Base-by-base conservation (phyloP, 2,888 invertebrate species). In the Metellina segmentata region DNA sequence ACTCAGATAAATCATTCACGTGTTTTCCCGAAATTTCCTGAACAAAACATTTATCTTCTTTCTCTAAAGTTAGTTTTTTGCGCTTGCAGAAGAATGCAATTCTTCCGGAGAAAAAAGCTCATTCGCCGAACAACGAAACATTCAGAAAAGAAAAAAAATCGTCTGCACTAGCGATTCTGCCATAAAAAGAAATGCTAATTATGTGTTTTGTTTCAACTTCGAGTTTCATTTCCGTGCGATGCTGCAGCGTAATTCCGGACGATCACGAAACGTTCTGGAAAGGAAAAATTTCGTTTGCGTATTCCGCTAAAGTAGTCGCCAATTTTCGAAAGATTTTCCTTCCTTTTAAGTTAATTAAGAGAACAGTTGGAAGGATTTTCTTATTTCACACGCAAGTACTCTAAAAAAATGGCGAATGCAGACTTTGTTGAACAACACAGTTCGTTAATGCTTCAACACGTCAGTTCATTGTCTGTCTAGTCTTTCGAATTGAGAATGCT, bases 121-220 rank as follows among this genome's bases (percentile, higher is more conserved):
- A 51, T 70, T 77, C 48, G 74, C 19, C 52, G 61, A 75, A 75
- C 34, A 79, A 61, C 53, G 48, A 81, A 49, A 70, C 16, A 61
- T 16, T 61, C 9, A 0, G 7, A 9, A 61, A 61, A 61, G 61
- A 81, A 70, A 16, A 70, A 86, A 75, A 78, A 86, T 86, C 70
- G 69, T 78, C 70, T 85, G 74, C 53, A 49, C 53, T 48, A 48
- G 49, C 49, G 9, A 75, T 52, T 61, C 78, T 49, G 86, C 78
- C 86, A 70, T 78, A 86, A 77, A 86, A 70, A 74, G 86, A 86
- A 86, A 75, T 86, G 75, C 69, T 86, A 86, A 86, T 86, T 78
- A 78, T 70, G 53, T 86, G 78, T 77, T 19, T 81, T 81, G 69
- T 71, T 49, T 48, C 81, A 61, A 34, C 74, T 75, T 74, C 61